These are phyloP conservation scores for Bathynomus jamesi DNA, from an alignment of 1,140 invertebrate genomes.

Conservation along the genomic window DNA sequence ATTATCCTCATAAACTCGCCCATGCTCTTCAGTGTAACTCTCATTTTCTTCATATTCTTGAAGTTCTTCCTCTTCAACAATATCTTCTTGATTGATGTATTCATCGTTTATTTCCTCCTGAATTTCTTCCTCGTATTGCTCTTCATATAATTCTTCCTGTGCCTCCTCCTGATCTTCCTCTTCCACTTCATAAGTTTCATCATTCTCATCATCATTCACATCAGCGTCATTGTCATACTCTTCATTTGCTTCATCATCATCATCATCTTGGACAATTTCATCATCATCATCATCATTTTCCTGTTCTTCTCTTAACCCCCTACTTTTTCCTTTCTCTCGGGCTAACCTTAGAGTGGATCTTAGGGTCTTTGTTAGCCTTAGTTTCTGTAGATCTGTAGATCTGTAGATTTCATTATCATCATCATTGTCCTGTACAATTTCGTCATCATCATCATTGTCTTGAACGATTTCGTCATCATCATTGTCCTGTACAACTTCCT, in stretches of 20 bases:
- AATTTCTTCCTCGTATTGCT: background rate
- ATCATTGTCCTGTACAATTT: background rate
- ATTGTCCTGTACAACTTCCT: constrained; percentile 7
- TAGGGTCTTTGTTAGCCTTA: too few relatives aligned
- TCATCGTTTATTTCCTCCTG: background rate
- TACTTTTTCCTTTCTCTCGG: too few relatives aligned
- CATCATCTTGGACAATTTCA: background rate
- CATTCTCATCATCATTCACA: background rate
- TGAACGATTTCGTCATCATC: background rate
- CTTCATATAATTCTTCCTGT: background rate
- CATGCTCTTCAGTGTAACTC: background rate
- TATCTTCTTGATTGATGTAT: background rate
- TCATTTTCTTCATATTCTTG: background rate
- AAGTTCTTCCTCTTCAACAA: background rate
- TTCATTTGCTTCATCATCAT: background rate
- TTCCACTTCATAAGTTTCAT: background rate
- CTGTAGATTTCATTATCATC: too few relatives aligned
- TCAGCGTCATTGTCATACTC: background rate
- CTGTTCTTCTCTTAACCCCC: background rate
- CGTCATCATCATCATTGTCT: background rate
- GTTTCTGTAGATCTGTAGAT: too few relatives aligned
- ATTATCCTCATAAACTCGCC: background rate
- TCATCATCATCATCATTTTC: background rate
- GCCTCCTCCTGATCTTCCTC: background rate
- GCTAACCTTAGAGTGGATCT: too few relatives aligned